Evolutionary conservation across 2,888 invertebrate species (phyloP), one percentile per base, ranked within the genome.

Genomic region (Taphrorychus bicolor): DNA sequence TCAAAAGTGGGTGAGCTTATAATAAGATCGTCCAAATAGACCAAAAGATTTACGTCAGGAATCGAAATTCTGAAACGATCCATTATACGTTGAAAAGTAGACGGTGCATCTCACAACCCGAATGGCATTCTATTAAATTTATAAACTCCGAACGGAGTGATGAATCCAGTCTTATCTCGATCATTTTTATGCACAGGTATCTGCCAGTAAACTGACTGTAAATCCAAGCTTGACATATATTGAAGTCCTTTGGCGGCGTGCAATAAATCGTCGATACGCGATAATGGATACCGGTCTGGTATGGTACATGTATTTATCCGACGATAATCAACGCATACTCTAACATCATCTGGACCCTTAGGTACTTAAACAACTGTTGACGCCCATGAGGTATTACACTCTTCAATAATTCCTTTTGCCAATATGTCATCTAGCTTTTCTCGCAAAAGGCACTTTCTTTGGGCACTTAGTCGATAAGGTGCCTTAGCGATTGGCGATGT

Each of bases 81-180:
- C 54, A 54, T 54, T 14, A 54, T n/a, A 7, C 54, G 23, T 23
- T 54, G 54, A 14, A 54, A 54, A 5, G 54, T 54, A n/a, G 54
- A 22, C 3, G 24, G 54, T n/a, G 54, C 54, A 24, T 22, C 16
- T 4, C 23, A 5, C 5, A 54, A 17, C 4, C 54, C 54, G 16
- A 54, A 54, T 14, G 54, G 54, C 54, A 54, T 54, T 14, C 54
- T 7, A n/a, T 9, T 54, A 16, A 24, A 54, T 4, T 18, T 4
- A 17, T 24, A 54, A 7, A 24, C 17, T 3, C 54, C 54, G 16
- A 54, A 54, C 5, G 32, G 54, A 5, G 32, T 54, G 16, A 54
- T 24, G 24, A 54, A 54, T 14, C 24, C 54, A 23, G 54, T 54
- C n/a, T 54, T 23, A 11, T 54, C 54, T 54, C 17, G 5, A 54